Evolutionary conservation across 2,888 invertebrate species (phyloP), one percentile per base, ranked within the genome.

Genomic region (Macaria liturata): DNA sequence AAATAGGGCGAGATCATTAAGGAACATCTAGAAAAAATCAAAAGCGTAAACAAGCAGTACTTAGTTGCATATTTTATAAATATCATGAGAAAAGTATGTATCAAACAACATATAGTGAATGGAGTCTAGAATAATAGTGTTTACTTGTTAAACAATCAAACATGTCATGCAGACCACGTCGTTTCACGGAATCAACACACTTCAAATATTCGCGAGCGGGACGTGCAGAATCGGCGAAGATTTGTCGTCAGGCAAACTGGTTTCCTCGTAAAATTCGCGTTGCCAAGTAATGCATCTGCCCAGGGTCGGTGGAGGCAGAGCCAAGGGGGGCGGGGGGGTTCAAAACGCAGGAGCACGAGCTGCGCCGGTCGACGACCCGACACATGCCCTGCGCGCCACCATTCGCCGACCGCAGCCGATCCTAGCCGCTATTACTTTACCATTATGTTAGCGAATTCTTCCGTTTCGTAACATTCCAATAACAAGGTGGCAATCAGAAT

Each of bases 351-450:
- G 84, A 88, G 84, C 86, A 83, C 81, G 88, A 88, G 79, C 86
- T 81, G 78, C 86, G 84, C 78, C 86, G 89, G 90, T 90, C 91
- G 90, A 87, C 90, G 90, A 90, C 90, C 91, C 83, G 84, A 80
- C 82, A 81, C 84, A 80, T 84, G 87, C 88, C 88, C 87, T 86
- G 89, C 84, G 84, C 84, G 83, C 84, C 86, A 89, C 80, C 88
- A 86, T 83, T 88, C 80, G 86, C 75, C 72, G 77, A 78, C 79
- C 77, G 77, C 73, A 73, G 75, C 74, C 75, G 77, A 86, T 84
- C 82, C 81, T 84, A 84, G 80, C 81, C 80, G 59, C 76, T 80
- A 83, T 83, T 82, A 85, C 78, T 76, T 83, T 82, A 85, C 78
- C 76, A 81, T 79, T 78, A 79, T 73, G 74, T 75, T 78, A 79